Evolutionary conservation across 2,113 vertebrate genomes (phyloP).

Genomic region (Mus musculus): GRCm39 chr3:104210501-104211000

Average conservation of each 20-base stretch:
- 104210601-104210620: neutral
- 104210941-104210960: neutral
- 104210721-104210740: neutral
- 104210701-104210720: neutral
- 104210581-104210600: neutral
- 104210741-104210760: neutral
- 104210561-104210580: no score
- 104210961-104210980: conserved; percentile 7
- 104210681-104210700: neutral
- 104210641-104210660: neutral
- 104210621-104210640: conserved; percentile 1
- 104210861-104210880: neutral
- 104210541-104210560: neutral
- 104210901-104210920: neutral
- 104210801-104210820: neutral
- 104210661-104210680: neutral
- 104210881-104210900: neutral
- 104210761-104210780: neutral
- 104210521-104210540: neutral
- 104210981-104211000: conserved; percentile 8
- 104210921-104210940: neutral
- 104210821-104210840: neutral
- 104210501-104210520: neutral
- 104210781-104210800: neutral
- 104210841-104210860: no score